A percentile compares a stretch with the other conserved stretches of the same genome.
Conservation (phyloP, 2,113 vertebrate species). For the Cairina moschata region DNA sequence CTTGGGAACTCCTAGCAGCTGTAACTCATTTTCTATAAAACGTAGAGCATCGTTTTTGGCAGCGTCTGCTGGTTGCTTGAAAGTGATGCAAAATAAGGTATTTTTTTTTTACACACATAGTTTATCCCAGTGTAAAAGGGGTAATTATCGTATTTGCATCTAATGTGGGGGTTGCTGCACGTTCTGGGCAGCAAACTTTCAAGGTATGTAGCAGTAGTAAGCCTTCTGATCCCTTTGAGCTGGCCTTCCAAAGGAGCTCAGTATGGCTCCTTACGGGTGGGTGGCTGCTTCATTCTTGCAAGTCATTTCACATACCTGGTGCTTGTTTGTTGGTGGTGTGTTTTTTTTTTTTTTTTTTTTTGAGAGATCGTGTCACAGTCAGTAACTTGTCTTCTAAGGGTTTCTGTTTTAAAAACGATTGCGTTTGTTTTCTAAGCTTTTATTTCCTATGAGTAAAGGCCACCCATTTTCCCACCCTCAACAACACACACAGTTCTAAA, state of each 20-base stretch:
- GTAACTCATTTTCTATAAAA: not conserved
- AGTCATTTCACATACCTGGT: not conserved
- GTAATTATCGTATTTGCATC: not conserved
- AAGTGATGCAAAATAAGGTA: not conserved
- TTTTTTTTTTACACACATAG: rapidly evolving
- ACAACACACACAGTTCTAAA: not conserved
- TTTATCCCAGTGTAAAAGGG: not conserved
- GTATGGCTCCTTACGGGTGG: not conserved
- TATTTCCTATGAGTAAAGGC: not conserved
- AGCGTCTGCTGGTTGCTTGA: not conserved
- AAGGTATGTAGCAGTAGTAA: not conserved
- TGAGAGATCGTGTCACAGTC: not conserved
- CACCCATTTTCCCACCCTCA: not conserved
- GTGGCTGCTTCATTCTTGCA: not conserved
- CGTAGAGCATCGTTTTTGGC: not conserved
- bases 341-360: not conserved
- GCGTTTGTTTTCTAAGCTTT: not conserved
- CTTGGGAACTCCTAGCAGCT: not conserved
- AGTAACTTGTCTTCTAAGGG: not conserved
- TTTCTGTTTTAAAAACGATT: not conserved
- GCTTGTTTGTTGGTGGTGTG: not conserved
- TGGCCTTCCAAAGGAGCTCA: not conserved
- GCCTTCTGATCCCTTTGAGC: not conserved
- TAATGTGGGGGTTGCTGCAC: not conserved
- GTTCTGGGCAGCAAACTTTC: not conserved